phyloP scores from a whole-genome alignment of 2,113 vertebrate species.

The Zootoca vivipara region DNA sequence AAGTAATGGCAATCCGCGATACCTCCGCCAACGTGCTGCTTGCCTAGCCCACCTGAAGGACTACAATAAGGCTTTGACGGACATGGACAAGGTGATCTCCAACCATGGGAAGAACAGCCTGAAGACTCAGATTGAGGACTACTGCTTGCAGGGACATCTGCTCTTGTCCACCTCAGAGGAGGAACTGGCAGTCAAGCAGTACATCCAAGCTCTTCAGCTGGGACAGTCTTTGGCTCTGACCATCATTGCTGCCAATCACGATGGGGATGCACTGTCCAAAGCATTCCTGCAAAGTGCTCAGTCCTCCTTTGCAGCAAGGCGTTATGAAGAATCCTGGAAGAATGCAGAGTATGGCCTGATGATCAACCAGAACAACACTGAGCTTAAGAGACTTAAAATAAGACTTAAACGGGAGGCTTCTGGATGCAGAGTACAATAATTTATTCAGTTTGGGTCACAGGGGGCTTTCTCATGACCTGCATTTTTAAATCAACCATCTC shows the following conservation, averaged over 20 bases:
- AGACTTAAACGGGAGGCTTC: constrained; percentile 81
- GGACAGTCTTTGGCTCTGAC: constrained; percentile 70
- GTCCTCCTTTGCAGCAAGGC: constrained; percentile 72
- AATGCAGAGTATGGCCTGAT: constrained; percentile 81
- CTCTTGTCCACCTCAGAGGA: constrained; percentile 76
- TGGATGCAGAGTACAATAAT: constrained; percentile 85
- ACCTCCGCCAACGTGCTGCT: constrained; percentile 79
- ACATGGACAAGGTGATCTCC: constrained; percentile 82
- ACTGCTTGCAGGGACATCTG: constrained; percentile 82
- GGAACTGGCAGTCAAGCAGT: constrained; percentile 79
- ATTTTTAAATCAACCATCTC: too few species aligned
- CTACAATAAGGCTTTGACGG: constrained; percentile 75
- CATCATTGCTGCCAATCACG: constrained; percentile 73
- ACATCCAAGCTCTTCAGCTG: constrained; percentile 80
- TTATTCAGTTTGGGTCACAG: not conserved
- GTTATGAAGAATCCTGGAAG: constrained; percentile 80
- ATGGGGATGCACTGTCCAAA: constrained; percentile 67
- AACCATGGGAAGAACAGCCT: constrained; percentile 53
- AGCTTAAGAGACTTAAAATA: constrained; percentile 83
- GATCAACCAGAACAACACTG: constrained; percentile 75
- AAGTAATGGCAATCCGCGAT: constrained; percentile 57
- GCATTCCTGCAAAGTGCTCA: constrained; percentile 77
- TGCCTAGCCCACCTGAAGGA: constrained; percentile 80
- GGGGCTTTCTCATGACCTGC: not conserved
- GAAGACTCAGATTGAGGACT: constrained; percentile 72